Base-by-base conservation (phyloP, 2,888 invertebrate species). In the Pomacea canaliculata region DNA sequence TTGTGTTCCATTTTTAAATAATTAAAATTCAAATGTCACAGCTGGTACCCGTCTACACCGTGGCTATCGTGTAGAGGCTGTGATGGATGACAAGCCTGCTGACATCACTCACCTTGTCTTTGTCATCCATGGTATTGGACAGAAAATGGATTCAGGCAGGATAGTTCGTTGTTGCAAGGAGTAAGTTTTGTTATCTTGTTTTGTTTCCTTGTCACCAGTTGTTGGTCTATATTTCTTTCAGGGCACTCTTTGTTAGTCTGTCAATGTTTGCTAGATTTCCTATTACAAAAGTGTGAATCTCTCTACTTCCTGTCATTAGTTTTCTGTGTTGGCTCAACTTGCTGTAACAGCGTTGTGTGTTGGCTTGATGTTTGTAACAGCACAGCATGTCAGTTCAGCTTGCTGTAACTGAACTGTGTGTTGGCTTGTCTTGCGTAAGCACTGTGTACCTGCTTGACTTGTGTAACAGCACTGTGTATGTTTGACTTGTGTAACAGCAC, bases 121-220 rank as follows among this genome's bases (percentile, higher is more conserved):
- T 89, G 94, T 94, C 48, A 93, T 94, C 76, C 94, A 94, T 89
- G 94, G 94, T 76, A 94, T 94, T 80, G 94, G 94, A 27, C 94
- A 94, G 89, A 94, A 94, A 87, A 93, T 93, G 92, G 93, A 94
- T 84, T 93, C 93, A 59, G 93, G 93, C 73, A 92, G 93, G 86
- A 94, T 94, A 79, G 93, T 94, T 79, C 92, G 93, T 79, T 93
- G 94, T 84, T 90, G 90, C 77, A 84, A 84, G 69, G 90, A 90
- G 90, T 91, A 82, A 82, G 89, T 85, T 27, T 8, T 67, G 37
- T 73, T 12, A 16, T 63, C 27, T 63, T 27, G n/a, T 12, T 63
- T 48, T 46, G 27, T 2, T 8, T 49, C 37, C n/a, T 23, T 69
- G 51, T 59, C 59, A n/a, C 67, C 18, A 48, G n/a, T 27, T 23